Percentiles rank a stretch among this genome's conserved stretches.
These are phyloP conservation scores for Palythoa grandiflora DNA, from an alignment of 92 coral and sea anemone species.

Conservation along the genomic window DNA sequence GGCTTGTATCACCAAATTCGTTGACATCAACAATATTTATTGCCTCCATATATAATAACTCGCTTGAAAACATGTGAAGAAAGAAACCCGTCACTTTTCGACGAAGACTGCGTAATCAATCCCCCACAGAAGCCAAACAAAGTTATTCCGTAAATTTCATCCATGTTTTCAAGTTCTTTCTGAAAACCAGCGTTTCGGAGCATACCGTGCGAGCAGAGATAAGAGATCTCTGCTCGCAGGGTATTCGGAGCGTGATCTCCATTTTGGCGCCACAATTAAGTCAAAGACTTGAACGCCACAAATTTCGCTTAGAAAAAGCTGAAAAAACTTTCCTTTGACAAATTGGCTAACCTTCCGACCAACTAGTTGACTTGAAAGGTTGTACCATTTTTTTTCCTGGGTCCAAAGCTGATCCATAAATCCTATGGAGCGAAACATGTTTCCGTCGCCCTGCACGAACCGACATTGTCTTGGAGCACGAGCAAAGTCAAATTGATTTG, in stretches of 20 bases:
- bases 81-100: neutral
- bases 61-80: no score
- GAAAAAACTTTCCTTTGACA: no score
- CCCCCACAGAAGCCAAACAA: neutral
- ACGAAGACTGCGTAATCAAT: neutral
- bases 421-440: conserved; percentile 38
- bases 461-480: conserved; percentile 18
- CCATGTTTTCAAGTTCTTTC: neutral
- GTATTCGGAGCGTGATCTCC: no score
- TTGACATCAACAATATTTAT: neutral
- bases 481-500: conserved; percentile 13
- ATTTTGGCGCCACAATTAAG: no score
- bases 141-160: neutral
- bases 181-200: neutral
- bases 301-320: no score
- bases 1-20: neutral
- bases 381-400: conserved; percentile 50
- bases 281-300: no score
- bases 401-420: conserved; percentile 40
- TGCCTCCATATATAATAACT: conserved; percentile 4
- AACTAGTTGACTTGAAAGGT: no score
- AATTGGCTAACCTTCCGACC: no score
- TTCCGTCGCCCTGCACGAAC: conserved; percentile 8
- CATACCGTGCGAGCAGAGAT: no score
- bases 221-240: no score